phyloP scores from a whole-genome alignment of 2,888 invertebrate genomes.

The Cryptocheilus praepositus region DNA sequence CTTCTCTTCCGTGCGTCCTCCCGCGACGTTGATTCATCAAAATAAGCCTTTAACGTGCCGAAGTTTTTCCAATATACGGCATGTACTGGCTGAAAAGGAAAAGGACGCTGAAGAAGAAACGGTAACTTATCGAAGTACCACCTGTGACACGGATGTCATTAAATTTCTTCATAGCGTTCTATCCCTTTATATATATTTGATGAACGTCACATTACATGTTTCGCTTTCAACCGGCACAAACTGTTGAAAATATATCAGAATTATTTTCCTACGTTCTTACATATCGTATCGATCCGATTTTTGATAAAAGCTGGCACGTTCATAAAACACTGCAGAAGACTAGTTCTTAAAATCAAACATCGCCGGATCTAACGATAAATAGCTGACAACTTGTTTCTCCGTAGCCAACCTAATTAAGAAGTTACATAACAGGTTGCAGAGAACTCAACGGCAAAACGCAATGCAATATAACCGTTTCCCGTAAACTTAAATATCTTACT shows the following conservation, averaged over 20 bases:
- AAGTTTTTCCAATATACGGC: conserved; percentile 24
- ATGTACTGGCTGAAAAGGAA: conserved; percentile 14
- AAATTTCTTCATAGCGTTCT: not conserved
- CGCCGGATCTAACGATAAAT: not conserved
- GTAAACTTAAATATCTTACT: not conserved
- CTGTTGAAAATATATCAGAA: no score
- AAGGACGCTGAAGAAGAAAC: not conserved
- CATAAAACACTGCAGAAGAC: no score
- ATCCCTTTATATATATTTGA: no score
- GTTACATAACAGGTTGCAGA: no score
- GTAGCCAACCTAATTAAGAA: not conserved
- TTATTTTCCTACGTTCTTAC: no score
- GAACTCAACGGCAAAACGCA: conserved; percentile 8
- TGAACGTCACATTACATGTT: no score
- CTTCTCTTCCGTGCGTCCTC: conserved; percentile 44
- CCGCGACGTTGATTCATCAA: conserved; percentile 59
- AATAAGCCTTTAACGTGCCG: conserved; percentile 39
- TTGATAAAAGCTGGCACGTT: no score
- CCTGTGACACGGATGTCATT: not conserved
- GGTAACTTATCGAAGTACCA: not conserved
- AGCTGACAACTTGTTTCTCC: conserved; percentile 9
- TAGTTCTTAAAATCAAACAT: no score
- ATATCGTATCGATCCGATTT: no score
- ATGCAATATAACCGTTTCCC: conserved; percentile 11
- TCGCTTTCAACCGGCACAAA: no score